phyloP scores from a whole-genome alignment of 2,888 invertebrate genomes.

The Megalurothrips usitatus region DNA sequence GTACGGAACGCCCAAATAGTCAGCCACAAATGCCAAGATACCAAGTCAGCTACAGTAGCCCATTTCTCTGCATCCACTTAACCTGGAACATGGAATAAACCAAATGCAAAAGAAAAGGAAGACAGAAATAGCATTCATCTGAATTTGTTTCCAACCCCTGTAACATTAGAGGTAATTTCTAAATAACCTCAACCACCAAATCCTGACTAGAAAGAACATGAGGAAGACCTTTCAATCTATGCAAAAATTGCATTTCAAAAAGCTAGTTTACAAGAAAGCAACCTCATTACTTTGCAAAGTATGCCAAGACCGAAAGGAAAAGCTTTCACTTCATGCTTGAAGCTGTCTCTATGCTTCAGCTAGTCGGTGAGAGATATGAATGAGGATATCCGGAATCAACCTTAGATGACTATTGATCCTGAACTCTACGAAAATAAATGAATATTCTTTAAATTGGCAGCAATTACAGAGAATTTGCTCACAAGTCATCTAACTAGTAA shows the following conservation, averaged over 20 bases:
- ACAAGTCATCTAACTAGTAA: neutral
- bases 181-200: neutral
- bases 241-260: neutral
- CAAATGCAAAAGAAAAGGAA: neutral
- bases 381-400: neutral
- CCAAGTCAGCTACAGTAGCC: too few species aligned
- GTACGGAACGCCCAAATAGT: neutral
- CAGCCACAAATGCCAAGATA: too few species aligned
- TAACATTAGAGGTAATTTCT: neutral
- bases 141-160: too few species aligned
- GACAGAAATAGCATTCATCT: neutral
- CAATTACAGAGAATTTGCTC: neutral
- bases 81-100: neutral
- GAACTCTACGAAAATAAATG: neutral
- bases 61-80: too few species aligned
- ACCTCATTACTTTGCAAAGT: neutral
- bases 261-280: neutral
- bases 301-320: neutral
- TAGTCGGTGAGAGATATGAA: neutral
- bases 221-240: constrained; percentile 4
- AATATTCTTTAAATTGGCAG: neutral
- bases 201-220: constrained; percentile 25
- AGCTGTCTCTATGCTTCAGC: constrained; percentile 7
- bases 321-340: neutral
- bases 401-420: neutral